Conservation (phyloP, 2,888 invertebrate genomes). For the Dynastes hyllus region DNA sequence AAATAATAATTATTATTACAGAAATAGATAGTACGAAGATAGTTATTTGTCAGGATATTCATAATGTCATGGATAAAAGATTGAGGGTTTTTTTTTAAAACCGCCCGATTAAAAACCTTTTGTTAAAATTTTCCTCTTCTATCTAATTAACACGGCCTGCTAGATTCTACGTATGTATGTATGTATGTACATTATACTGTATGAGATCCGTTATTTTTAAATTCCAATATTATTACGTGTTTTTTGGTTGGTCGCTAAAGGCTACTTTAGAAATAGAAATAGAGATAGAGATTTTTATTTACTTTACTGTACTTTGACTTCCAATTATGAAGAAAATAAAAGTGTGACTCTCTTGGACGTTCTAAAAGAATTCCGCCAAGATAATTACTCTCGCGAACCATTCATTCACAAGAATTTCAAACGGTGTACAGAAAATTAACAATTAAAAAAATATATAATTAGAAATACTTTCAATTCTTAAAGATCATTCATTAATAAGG, state of each 20-base stretch:
- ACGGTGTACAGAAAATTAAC: background rate
- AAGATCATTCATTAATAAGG: constrained; percentile 17
- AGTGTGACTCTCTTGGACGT: too few species aligned
- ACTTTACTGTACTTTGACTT: too few species aligned
- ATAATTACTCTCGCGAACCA: background rate
- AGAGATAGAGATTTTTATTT: too few species aligned
- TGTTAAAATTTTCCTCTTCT: too few species aligned
- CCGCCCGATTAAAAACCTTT: too few species aligned
- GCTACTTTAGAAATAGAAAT: background rate
- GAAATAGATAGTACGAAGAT: too few species aligned
- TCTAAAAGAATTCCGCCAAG: background rate
- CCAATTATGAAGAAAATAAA: too few species aligned
- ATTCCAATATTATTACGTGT: constrained; percentile 20
- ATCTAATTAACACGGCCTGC: background rate
- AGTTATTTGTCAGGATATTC: too few species aligned
- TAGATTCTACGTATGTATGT: too few species aligned
- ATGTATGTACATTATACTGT: too few species aligned
- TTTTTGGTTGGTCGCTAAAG: background rate
- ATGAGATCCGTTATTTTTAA: constrained; percentile 3
- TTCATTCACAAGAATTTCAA: background rate
- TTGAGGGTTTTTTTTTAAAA: background rate
- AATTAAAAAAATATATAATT: constrained; percentile 12
- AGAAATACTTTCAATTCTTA: constrained; percentile 21
- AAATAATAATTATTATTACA: too few species aligned
- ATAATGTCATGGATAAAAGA: background rate